Base-by-base conservation (phyloP, 2,888 invertebrate species). In the Eurytoma adleriae region DNA sequence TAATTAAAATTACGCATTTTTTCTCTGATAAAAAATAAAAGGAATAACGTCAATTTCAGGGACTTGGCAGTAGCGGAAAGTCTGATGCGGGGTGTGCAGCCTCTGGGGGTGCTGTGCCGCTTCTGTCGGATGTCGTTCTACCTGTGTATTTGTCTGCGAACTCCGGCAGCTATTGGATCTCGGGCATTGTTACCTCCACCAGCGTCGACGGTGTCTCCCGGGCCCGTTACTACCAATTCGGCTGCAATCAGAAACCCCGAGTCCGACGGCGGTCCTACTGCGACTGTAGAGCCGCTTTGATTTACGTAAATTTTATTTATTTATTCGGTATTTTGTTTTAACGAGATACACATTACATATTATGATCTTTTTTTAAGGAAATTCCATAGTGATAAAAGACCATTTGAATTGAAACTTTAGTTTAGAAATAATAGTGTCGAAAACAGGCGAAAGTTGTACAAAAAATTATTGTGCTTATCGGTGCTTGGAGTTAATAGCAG, bases 31-130 rank as follows among this genome's bases (percentile, higher is more conserved):
- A 40, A 40, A 10, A 40, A 40, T 40, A 40, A 40, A 40, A 40
- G 7, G 1, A 40, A 40, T 59, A 24, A 3, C 10, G 13, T 78
- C 48, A n/a, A 7, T 18, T n/a, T 3, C 50, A 81, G 81, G 24
- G 72, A 81, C 16, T 69, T 81, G 40, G 78, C 81, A 13, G 57
- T 79, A 30, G 81, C 81, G 7, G 74, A 76, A 0, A 71, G 81
- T 14, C 59, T 81, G 14, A 79, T 76, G 67, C 71, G 75, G 67
- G 75, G 74, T 3, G 74, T 70, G 14, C 79, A 75, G 50, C 14
- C 75, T 27, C 81, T 78, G 5, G 62, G 30, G 3, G 62, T 66
- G 0, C 10, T 75, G 0, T 81, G 81, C 18, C 76, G 59, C 4
- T 79, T 81, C 24, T 81, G 81, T 18, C 81, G 69, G 48, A 50